Conservation (phyloP, 2,888 invertebrate genomes). For the Hoplodrina ambigua region DNA sequence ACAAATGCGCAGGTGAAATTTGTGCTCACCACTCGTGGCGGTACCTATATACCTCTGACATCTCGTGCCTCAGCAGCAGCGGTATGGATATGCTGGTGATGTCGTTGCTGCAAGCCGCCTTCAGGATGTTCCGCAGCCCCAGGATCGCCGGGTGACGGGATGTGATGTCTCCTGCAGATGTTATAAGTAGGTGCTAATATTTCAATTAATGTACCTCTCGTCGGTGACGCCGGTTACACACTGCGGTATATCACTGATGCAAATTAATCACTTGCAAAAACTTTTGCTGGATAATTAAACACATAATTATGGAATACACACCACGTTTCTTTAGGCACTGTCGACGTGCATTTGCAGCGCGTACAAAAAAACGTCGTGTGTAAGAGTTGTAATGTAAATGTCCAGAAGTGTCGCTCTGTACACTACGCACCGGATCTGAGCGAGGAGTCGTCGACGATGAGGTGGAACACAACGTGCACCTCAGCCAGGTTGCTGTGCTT, state of each 20-base stretch:
- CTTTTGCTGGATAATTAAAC: too few relatives aligned
- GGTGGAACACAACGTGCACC: slow-evolving; percentile 98
- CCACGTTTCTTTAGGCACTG: too few relatives aligned
- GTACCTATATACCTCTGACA: slow-evolving; percentile 98
- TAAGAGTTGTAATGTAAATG: too few relatives aligned
- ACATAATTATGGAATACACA: too few relatives aligned
- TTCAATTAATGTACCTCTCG: not conserved
- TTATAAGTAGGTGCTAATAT: too few relatives aligned
- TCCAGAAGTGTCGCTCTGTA: not conserved
- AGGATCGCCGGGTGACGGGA: slow-evolving; percentile 98
- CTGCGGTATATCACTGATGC: not conserved
- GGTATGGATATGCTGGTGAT: slow-evolving; percentile 98
- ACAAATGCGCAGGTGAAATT: too few relatives aligned
- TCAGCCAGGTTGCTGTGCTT: slow-evolving; percentile 98
- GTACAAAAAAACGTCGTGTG: too few relatives aligned
- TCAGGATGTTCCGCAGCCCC: slow-evolving; percentile 98
- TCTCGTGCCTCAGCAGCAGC: slow-evolving; percentile 97
- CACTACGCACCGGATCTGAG: slow-evolving; percentile 78
- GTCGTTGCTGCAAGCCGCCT: slow-evolving; percentile 98
- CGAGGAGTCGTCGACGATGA: slow-evolving; percentile 96
- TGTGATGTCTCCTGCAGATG: slow-evolving; percentile 94
- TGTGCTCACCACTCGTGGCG: too few relatives aligned
- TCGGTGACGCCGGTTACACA: not conserved
- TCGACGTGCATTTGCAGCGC: too few relatives aligned
- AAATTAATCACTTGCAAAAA: too few relatives aligned